Conservation (phyloP, 2,797 vertebrate genomes). For the Sebastes goodei region DNA sequence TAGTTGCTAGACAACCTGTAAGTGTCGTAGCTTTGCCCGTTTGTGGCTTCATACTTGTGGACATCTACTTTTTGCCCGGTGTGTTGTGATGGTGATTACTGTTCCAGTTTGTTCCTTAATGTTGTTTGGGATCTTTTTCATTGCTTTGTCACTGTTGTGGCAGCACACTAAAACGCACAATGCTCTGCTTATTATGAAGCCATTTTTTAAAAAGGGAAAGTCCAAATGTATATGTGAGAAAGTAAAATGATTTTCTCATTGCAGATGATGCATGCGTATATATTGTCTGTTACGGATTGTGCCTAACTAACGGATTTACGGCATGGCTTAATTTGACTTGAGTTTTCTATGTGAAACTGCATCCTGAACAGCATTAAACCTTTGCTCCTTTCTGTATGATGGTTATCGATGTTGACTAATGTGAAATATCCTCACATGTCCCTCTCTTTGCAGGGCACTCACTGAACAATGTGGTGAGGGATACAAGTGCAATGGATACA, state of each 20-base stretch:
- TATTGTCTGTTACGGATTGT: slow-evolving; percentile 64
- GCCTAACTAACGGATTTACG: slow-evolving; percentile 68
- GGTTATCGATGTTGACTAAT: slow-evolving; percentile 61
- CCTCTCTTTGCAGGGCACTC: slow-evolving; percentile 94
- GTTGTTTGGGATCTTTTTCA: slow-evolving; percentile 97
- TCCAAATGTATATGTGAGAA: slow-evolving; percentile 59
- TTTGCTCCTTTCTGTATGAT: slow-evolving; percentile 37
- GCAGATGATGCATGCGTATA: slow-evolving; percentile 56
- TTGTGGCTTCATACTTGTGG: slow-evolving; percentile 90
- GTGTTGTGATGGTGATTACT: slow-evolving; percentile 85
- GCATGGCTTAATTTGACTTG: slow-evolving; percentile 73
- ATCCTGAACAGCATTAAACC: slow-evolving; percentile 98
- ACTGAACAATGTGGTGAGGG: slow-evolving; percentile 97
- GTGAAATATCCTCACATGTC: slow-evolving; percentile 62
- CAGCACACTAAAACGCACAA: slow-evolving; percentile 56
- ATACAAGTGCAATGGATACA: slow-evolving; percentile 99
- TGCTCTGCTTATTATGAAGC: slow-evolving; percentile 39
- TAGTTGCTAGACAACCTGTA: slow-evolving; percentile 88
- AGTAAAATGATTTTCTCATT: slow-evolving; percentile 75
- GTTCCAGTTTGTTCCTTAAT: slow-evolving; percentile 84
- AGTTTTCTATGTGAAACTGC: slow-evolving; percentile 65
- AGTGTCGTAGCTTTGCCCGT: slow-evolving; percentile 92
- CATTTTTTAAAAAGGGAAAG: slow-evolving; percentile 39
- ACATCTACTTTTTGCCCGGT: slow-evolving; percentile 84
- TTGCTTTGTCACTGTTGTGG: slow-evolving; percentile 85